Conservation (phyloP, 2,888 invertebrate genomes). For the Pediacus dermestoides region DNA sequence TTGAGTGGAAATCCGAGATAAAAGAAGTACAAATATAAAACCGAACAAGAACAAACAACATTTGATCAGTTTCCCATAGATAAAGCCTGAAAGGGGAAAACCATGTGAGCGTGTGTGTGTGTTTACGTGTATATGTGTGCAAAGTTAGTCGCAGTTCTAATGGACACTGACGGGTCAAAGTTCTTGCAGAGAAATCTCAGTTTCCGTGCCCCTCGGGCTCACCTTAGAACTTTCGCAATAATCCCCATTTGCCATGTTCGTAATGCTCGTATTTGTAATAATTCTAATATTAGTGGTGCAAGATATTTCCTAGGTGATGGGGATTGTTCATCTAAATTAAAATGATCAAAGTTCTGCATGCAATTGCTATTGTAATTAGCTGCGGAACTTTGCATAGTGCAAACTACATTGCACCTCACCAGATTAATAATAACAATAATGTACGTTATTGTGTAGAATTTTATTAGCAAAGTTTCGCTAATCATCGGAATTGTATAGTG, state of each 20-base stretch:
- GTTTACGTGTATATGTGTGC: background rate
- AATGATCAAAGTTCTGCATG: no score
- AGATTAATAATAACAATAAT: no score
- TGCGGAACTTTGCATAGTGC: no score
- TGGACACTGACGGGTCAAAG: constrained; percentile 27
- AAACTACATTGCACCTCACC: no score
- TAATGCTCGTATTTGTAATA: constrained; percentile 12
- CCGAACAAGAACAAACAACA: constrained; percentile 25
- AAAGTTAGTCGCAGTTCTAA: constrained; percentile 24
- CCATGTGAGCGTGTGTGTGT: constrained; percentile 14
- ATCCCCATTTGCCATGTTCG: constrained; percentile 14
- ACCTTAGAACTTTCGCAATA: constrained; percentile 19
- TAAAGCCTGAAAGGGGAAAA: constrained; percentile 14
- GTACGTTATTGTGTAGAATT: no score
- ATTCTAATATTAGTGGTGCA: no score
- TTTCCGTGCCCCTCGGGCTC: constrained; percentile 14
- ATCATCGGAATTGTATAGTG: no score
- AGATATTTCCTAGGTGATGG: no score
- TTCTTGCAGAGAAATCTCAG: constrained; percentile 18
- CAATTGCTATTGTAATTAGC: no score
- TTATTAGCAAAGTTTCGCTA: no score
- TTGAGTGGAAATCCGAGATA: constrained; percentile 16
- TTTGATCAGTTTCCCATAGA: constrained; percentile 29
- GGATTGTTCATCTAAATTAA: no score
- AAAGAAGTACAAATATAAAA: constrained; percentile 22